Conservation (phyloP, 2,888 invertebrate species). For the Heliconius hortense region DNA sequence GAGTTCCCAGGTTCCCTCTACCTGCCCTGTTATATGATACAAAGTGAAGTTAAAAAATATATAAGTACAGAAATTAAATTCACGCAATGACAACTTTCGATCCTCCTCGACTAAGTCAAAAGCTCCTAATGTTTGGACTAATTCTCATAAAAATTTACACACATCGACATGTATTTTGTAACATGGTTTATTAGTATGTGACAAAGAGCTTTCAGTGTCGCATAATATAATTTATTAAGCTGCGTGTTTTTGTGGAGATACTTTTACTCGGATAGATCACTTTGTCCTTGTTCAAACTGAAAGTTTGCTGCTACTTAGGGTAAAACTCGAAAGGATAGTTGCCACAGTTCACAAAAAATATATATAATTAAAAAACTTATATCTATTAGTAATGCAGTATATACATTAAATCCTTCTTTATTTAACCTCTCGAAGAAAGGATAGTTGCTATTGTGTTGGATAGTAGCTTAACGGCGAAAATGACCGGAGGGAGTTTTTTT, state of each 20-base stretch:
- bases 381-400: too few relatives aligned
- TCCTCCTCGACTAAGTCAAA: not conserved
- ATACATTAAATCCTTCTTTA: too few relatives aligned
- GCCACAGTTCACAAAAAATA: too few relatives aligned
- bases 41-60: too few relatives aligned
- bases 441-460: too few relatives aligned
- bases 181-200: slow-evolving; percentile 10
- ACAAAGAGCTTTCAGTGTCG: slow-evolving; percentile 9
- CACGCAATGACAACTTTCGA: not conserved
- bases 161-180: slow-evolving; percentile 2
- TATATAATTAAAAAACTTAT: too few relatives aligned
- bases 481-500: too few relatives aligned
- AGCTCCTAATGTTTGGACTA: not conserved
- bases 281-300: not conserved
- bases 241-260: not conserved
- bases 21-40: too few relatives aligned
- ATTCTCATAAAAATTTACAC: not conserved
- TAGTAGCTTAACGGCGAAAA: too few relatives aligned
- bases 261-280: not conserved
- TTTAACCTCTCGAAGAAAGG: too few relatives aligned
- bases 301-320: not conserved
- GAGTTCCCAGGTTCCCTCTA: too few relatives aligned
- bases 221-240: slow-evolving; percentile 19
- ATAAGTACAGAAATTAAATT: not conserved
- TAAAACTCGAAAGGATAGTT: too few relatives aligned